Evolutionary conservation across 2,888 invertebrate genomes (phyloP), one percentile per base, ranked within the genome.

Genomic region (Drosophila neutralis): DNA sequence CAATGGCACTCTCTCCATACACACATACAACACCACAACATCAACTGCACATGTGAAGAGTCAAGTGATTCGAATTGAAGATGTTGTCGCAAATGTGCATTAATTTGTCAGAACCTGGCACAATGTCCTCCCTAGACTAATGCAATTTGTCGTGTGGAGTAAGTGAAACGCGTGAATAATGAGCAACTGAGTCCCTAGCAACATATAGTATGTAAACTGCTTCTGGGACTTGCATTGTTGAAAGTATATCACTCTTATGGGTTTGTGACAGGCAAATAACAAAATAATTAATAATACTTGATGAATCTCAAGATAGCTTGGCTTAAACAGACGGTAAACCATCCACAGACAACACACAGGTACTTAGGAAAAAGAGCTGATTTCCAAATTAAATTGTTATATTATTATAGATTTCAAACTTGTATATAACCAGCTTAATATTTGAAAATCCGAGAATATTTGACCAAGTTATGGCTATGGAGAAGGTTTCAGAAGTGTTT

Each of bases 1-100:
- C 83, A 85, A 81, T 79, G 85, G 63, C 77, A 76, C 62, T 21
- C 42, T 13, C 21, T 40, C 40, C 4, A n/a, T 2, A 4, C 2
- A 10, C 4, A 40, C 10, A 42, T 11, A 33, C 31, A 48, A 42
- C 33, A 33, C 52, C 24, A 31, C 27, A 56, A 21, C 52, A 63
- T 27, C 49, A 31, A 18, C 52, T 27, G 53, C 54, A 56, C 66
- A 53, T 78, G 80, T 70, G 79, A 76, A 83, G 78, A 84, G 84
- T 84, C 81, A 79, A 84, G 84, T 85, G 87, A 82, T 85, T 86
- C 77, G 87, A 84, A 75, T 85, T 82, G 79, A 85, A 85, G 84
- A 86, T 86, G 79, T 73, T 73, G 82, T 70, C 74, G 83, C 76
- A 83, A 82, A 84, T 79, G 81, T 82, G 84, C 84, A 82, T 86